phyloP scores from a whole-genome alignment of 2,113 vertebrate genomes.

The Carollia perspicillata region DNA sequence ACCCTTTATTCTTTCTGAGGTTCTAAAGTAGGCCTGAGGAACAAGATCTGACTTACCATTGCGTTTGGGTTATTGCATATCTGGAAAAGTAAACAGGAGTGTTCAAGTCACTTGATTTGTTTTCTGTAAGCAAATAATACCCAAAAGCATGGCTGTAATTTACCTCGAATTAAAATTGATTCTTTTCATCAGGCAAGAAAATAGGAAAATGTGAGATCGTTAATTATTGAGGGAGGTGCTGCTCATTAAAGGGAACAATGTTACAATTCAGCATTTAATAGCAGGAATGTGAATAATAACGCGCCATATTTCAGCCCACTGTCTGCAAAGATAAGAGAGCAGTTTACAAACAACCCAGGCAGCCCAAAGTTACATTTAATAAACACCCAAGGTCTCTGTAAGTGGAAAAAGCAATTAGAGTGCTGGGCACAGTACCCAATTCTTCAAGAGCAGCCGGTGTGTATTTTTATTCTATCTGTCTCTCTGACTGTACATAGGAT shows the following conservation, averaged over 20 bases:
- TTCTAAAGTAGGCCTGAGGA: slow-evolving; percentile 69
- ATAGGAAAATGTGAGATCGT: slow-evolving; percentile 88
- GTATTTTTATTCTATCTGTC: slow-evolving; percentile 51
- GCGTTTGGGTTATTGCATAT: slow-evolving; percentile 70
- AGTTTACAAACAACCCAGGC: slow-evolving; percentile 53
- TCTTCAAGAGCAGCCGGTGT: slow-evolving; percentile 54
- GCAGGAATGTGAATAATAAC: slow-evolving; percentile 81
- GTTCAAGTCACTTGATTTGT: slow-evolving; percentile 79
- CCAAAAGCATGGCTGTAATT: slow-evolving; percentile 86
- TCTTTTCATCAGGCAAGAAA: slow-evolving; percentile 90
- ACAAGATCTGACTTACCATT: slow-evolving; percentile 69
- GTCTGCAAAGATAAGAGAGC: slow-evolving; percentile 69
- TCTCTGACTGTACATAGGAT: slow-evolving; percentile 57
- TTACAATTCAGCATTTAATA: slow-evolving; percentile 83
- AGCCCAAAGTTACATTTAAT: slow-evolving; percentile 76
- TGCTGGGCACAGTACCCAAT: slow-evolving; percentile 66
- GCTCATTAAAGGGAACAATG: slow-evolving; percentile 85
- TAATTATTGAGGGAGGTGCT: slow-evolving; percentile 87
- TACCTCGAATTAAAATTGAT: slow-evolving; percentile 90
- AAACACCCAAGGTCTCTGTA: slow-evolving; percentile 63
- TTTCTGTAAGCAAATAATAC: slow-evolving; percentile 84
- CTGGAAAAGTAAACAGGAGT: slow-evolving; percentile 78
- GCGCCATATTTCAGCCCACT: slow-evolving; percentile 75
- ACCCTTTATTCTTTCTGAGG: slow-evolving; percentile 40
- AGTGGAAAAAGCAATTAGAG: slow-evolving; percentile 78